Base-by-base conservation (phyloP, 2,113 vertebrate species). In the Pavo muticus region DNA sequence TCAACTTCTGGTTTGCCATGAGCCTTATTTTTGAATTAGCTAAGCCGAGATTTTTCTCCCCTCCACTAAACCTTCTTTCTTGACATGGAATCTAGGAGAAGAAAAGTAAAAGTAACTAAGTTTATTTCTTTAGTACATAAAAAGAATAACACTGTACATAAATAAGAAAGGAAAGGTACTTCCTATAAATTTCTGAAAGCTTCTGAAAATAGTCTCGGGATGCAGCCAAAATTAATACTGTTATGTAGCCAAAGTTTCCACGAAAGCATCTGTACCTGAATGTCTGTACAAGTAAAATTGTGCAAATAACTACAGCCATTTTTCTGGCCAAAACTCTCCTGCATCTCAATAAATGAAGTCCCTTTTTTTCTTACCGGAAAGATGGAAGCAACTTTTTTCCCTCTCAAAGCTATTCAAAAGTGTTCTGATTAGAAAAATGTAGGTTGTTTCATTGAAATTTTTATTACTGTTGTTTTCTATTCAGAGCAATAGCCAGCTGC, bases 221-320 rank as follows among this genome's bases (percentile, higher is more conserved):
- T 64, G 86, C 42, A 79, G 91, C 96, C 93, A 98, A 97, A 95
- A 94, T 95, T 97, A 97, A 97, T 94, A 97, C 30, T 60, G 67
- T 82, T 87, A 56, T 73, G 77, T 64, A 93, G 94, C 93, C 94
- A 97, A 77, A 94, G 84, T 96, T 98, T 96, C 94, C 96, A 96
- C 97, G 94, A 97, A 97, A 97, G 86, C 90, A 70, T 92, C 87
- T 93, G 88, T 95, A 92, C 90, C 94, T 91, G 82, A 42, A 84
- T 97, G 92, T 96, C 96, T 87, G 68, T 81, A 86, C 91, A 94
- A 94, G 93, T 94, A 97, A 97, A 97, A 93, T 71, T 91, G 74
- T 88, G 44, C 88, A 97, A 97, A 97, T 95, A 95, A 78, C 86
- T 96, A 91, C 77, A 94, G 86, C n/a, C 67, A 64, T 74, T 94